Evolutionary conservation across 92 coral and sea anemone species (phyloP).

Genomic region (Scolanthus callimorphus): DNA sequence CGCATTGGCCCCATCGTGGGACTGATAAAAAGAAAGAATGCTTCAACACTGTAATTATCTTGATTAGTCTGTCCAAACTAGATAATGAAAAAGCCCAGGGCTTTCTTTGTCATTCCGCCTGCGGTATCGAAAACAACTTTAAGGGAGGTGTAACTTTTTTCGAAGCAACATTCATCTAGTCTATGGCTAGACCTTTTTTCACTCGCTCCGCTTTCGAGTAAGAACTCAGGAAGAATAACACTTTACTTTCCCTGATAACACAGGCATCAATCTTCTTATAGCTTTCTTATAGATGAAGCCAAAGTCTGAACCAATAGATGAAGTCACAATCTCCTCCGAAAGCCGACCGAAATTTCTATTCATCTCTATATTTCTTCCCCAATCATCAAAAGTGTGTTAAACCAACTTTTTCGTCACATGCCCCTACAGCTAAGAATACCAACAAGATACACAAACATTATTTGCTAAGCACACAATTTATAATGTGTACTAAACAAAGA

Average conservation of each 20-base stretch:
- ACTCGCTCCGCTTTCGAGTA: neutral
- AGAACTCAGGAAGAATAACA: too few species aligned
- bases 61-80: neutral
- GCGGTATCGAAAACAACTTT: neutral
- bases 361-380: neutral
- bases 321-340: neutral
- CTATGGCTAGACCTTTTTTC: neutral
- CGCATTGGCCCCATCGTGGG: constrained; percentile 14
- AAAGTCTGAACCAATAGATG: neutral
- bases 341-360: neutral
- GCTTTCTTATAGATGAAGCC: neutral
- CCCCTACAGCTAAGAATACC: neutral
- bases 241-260: too few species aligned
- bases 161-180: neutral
- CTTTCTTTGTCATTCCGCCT: neutral
- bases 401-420: neutral
- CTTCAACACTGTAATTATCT: constrained; percentile 2
- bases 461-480: neutral
- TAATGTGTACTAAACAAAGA: neutral
- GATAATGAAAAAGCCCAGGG: neutral
- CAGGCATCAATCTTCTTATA: too few species aligned
- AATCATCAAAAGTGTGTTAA: neutral
- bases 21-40: constrained; percentile 5
- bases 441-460: neutral
- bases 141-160: neutral